Evolutionary conservation across 2,797 vertebrate species (phyloP).

Genomic region (Rousettus madagascariensis): DNA sequence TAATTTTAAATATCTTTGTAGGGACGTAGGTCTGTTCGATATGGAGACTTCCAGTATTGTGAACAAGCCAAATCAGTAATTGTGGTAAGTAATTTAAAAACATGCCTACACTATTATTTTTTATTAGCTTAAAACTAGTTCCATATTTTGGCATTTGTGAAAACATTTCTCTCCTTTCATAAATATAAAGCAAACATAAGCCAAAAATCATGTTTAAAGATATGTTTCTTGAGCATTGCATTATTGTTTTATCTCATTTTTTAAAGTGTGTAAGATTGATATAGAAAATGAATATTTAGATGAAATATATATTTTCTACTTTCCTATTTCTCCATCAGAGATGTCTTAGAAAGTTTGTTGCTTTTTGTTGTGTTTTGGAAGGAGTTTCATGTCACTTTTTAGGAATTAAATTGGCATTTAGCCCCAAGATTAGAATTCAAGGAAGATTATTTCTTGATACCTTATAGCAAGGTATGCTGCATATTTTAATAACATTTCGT

Average conservation of each 20-base stretch:
- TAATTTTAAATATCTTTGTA: conserved; percentile 74
- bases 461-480: neutral
- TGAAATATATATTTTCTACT: neutral
- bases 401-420: conserved; percentile 43
- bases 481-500: conserved; percentile 7
- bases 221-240: neutral
- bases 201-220: neutral
- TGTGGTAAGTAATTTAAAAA: conserved; percentile 89
- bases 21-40: conserved; percentile 96
- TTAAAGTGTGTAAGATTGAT: conserved; percentile 1
- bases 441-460: conserved; percentile 22
- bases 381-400: conserved; percentile 28
- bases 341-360: neutral
- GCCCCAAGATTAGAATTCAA: conserved; percentile 27
- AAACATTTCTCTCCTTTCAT: neutral
- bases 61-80: conserved; percentile 97
- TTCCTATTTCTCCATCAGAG: neutral
- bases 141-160: conserved; percentile 15
- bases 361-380: conserved; percentile 39
- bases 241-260: conserved; percentile 32
- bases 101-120: neutral
- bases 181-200: neutral
- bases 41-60: conserved; percentile 95
- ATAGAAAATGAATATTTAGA: conserved; percentile 1
- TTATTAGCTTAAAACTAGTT: conserved; percentile 14